These are phyloP conservation scores for Pituophis catenifer DNA, from an alignment of 2,113 vertebrate genomes.

Conservation along the genomic window DNA sequence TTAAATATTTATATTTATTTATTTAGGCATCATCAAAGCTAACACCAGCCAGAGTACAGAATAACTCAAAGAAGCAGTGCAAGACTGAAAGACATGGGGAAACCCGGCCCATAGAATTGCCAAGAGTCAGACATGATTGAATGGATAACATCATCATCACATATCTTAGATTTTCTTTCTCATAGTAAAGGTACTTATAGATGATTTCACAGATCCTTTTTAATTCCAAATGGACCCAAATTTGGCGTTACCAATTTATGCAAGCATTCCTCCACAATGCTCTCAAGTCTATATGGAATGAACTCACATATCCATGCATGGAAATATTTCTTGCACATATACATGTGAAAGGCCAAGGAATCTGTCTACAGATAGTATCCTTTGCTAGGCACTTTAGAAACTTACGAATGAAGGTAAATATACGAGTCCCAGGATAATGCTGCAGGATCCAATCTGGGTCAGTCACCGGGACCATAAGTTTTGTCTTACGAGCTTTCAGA, in stretches of 20 bases:
- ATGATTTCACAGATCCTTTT: neutral
- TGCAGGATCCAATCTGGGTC: no score
- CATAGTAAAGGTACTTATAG: neutral
- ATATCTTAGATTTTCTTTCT: neutral
- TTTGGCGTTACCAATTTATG: neutral
- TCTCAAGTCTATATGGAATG: neutral
- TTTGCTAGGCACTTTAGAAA: neutral
- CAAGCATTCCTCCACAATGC: neutral
- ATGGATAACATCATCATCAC: neutral
- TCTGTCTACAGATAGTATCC: no score
- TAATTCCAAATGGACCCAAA: neutral
- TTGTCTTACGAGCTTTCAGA: no score
- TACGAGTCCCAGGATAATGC: no score
- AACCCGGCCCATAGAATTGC: neutral
- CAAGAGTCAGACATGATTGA: neutral
- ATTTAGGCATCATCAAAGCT: neutral
- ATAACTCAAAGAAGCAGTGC: neutral
- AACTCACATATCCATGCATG: neutral
- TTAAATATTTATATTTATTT: neutral
- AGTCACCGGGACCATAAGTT: no score
- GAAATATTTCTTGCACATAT: neutral
- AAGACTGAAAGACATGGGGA: neutral
- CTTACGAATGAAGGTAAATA: neutral
- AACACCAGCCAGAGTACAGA: neutral
- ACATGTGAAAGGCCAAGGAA: neutral